phyloP scores from a whole-genome alignment of 2,113 vertebrate species.

The Rattus rattus region DNA sequence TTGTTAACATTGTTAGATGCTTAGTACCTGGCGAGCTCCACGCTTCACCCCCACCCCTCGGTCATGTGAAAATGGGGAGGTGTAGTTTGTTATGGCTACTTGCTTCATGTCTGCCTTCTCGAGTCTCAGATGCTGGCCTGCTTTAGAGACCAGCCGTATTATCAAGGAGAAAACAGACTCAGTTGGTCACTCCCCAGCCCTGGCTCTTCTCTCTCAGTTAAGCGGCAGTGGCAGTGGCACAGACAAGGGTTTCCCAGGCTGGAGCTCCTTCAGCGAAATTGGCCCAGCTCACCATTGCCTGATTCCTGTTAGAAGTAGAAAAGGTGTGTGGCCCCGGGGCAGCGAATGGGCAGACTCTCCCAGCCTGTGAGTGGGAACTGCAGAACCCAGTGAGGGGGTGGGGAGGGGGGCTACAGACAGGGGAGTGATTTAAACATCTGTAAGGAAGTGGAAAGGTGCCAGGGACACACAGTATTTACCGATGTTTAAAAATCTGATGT shows the following conservation, averaged over 20 bases:
- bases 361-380: not conserved
- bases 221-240: not conserved
- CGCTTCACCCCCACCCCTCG: not conserved
- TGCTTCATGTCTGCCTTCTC: not conserved
- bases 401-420: not conserved
- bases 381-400: not conserved
- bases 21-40: conserved; percentile 18
- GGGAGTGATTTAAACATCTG: not conserved
- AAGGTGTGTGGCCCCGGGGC: accelerated
- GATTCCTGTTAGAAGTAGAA: not conserved
- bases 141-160: conserved; percentile 13
- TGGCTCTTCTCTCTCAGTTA: not conserved
- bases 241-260: not conserved
- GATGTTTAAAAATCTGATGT: not conserved
- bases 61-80: conserved; percentile 10
- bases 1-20: not conserved
- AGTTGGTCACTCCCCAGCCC: not conserved
- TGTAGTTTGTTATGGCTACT: conserved; percentile 49
- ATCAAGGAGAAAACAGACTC: not conserved
- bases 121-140: not conserved
- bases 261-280: not conserved
- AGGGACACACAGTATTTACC: not conserved
- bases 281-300: not conserved
- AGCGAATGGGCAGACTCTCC: not conserved
- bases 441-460: not conserved